These are phyloP conservation scores for Oryzias curvinotus DNA, from an alignment of 2,113 vertebrate genomes.

Conservation along the genomic window DNA sequence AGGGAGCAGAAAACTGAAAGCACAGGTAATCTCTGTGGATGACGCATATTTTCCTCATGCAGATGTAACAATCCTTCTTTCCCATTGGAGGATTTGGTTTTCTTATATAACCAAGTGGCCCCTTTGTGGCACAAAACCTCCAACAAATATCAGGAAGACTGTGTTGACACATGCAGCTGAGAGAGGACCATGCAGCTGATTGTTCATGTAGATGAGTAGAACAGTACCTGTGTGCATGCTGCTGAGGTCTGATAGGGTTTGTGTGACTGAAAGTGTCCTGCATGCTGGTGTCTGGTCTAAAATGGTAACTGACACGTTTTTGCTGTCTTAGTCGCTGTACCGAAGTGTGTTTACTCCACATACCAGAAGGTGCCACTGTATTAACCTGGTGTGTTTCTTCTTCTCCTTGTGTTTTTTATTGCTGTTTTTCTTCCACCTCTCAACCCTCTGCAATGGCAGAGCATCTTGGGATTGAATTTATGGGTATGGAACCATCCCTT, in stretches of 20 bases:
- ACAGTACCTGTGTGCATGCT: not conserved
- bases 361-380: conserved; percentile 69
- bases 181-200: not conserved
- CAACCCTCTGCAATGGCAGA: conserved; percentile 93
- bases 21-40: conserved; percentile 49
- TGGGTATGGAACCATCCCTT: conserved; percentile 94
- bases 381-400: conserved; percentile 75
- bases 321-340: conserved; percentile 37
- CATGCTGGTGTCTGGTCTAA: conserved; percentile 61
- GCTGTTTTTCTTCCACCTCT: conserved; percentile 65
- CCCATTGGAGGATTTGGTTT: conserved; percentile 17
- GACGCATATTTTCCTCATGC: conserved; percentile 48
- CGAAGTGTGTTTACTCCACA: conserved; percentile 53
- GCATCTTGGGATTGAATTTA: conserved; percentile 99
- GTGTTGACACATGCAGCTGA: conserved; percentile 10
- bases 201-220: no score
- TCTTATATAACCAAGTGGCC: conserved; percentile 26
- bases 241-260: not conserved
- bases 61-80: conserved; percentile 14
- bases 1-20: conserved; percentile 44
- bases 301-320: conserved; percentile 31
- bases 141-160: not conserved
- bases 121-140: not conserved
- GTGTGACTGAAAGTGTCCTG: conserved; percentile 44
- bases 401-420: conserved; percentile 57